Base-by-base conservation (phyloP, 2,113 vertebrate species). In the Pycnonotus jocosus region DNA sequence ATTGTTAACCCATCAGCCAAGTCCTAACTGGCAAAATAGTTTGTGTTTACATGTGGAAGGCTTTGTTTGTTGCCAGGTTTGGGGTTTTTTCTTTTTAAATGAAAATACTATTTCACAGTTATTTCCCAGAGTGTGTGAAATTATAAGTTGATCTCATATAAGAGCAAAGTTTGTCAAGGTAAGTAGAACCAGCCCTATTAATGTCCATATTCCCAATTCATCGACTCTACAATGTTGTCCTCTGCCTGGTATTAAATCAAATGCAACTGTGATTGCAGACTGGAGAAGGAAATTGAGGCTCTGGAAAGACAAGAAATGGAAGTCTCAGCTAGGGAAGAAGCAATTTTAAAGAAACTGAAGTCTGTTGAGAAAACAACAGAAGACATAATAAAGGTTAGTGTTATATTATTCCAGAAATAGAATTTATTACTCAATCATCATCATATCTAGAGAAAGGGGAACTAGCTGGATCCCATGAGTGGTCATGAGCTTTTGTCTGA, bases 341-440 rank as follows among this genome's bases (percentile, higher is more conserved):
- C 97, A 3, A 97, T 99, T 93, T 97, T 99, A 96, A 98, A 98
- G 96, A 98, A 98, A 90, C 93, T 99, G 44, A 99, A 99, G 86
- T 98, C 98, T 85, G 97, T 99, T 76, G 99, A 99, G 95, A 98
- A 97, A 90, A 99, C 99, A 5, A 91, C 99, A 20, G 99, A 99
- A 95, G 99, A 99, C 93, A 99, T 99, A 72, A 99, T 99, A 97
- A 99, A 98, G 98, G 99, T 99, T 97, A 94, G 97, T 70, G 37
- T 31, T 60, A 47, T 84, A 33, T 64, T 23, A 80, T 24, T 70
- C 64, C 64, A 82, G 83, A 84, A 71, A 28, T 24, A 54, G 58
- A 40, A 80, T 35, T 86, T 17, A 47, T 51, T 88, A 73, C 7
- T 77, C 2, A 0, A n/a, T 56, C 47, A 64, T 40, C 24, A 40